Base-by-base conservation (phyloP, 1,140 invertebrate species). In the Gryon sp. region DNA sequence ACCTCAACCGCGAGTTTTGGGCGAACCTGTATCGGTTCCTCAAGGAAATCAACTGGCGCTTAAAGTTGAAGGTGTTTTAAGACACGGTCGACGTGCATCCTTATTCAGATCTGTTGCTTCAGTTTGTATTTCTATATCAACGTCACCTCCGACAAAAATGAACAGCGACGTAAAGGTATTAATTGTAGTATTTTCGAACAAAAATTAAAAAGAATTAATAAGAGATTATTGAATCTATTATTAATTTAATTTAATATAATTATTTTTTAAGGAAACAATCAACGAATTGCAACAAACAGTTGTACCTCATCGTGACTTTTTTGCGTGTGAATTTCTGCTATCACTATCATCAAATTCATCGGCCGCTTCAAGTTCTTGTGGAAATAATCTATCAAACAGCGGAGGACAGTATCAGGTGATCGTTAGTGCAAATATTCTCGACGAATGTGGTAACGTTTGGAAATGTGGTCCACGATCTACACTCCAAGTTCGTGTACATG, bases 11-110 rank as follows among this genome's bases (percentile, higher is more conserved):
- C 88, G 94, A 72, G 92, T 92, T 20, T 89, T 92, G 82, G 93
- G 93, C 0, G 95, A 96, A 78, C 93, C 93, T 0, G 92, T 96
- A 4, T 91, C 92, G 20, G 92, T 96, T 2, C 92, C 93, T 22
- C 91, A 92, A 18, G 94, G 94, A 30, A 94, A 93, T 45, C 93
- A 95, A 60, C 88, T 97, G 12, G 94, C 95, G 1, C 89, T 97
- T 0, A 96, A 96, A 88, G 94, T 97, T 0, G 96, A 97, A 86
- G 96, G 96, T 5, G 94, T 97, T 7, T 91, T 97, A 45, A 92
- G 95, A 80, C 94, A 96, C 57, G 92, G 92, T 4, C 89, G 90
- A 40, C 87, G 89, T 40, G 90, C 92, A 11, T 92, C 92, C 1
- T 83, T 94, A 2, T 95, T 93, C 81, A 89, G 94, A 18, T 91